These are phyloP conservation scores for Siphamia tubifer DNA, from an alignment of 2,113 vertebrate genomes.

Conservation along the genomic window DNA sequence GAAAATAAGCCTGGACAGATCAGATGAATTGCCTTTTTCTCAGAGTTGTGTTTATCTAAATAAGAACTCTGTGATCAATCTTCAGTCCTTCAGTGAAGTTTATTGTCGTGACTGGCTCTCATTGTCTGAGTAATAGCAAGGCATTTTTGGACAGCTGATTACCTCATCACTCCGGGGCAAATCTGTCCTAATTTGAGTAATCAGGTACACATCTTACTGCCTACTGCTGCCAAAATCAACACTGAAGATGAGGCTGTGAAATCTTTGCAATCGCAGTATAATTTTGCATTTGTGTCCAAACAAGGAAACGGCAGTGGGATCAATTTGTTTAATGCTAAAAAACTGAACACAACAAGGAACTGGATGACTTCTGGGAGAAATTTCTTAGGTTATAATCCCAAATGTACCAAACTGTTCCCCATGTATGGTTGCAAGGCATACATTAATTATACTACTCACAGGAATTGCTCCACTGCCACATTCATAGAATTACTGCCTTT, in stretches of 20 bases:
- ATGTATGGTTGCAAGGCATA: conserved; percentile 67
- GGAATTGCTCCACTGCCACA: conserved; percentile 59
- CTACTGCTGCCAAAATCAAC: conserved; percentile 48
- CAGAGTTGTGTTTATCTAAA: conserved; percentile 74
- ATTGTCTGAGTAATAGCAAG: conserved; percentile 69
- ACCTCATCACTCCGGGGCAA: conserved; percentile 61
- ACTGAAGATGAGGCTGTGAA: conserved; percentile 18
- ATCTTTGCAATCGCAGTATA: neutral
- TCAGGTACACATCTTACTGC: conserved; percentile 38
- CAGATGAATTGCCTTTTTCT: conserved; percentile 77
- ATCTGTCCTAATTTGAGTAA: conserved; percentile 57
- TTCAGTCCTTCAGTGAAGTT: conserved; percentile 69
- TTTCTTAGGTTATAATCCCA: conserved; percentile 41
- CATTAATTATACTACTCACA: conserved; percentile 75
- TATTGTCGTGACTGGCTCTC: conserved; percentile 71
- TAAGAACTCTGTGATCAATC: conserved; percentile 75
- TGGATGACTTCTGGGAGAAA: conserved; percentile 23
- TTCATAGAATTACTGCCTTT: conserved; percentile 64
- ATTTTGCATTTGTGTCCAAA: conserved; percentile 26
- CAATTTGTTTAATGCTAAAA: neutral
- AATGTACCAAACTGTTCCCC: conserved; percentile 50
- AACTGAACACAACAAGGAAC: neutral
- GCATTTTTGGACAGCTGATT: conserved; percentile 65
- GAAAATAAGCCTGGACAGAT: conserved; percentile 64
- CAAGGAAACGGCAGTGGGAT: neutral